Evolutionary conservation across 2,113 vertebrate species (phyloP), one percentile per base, ranked within the genome.

Genomic region (Beaufortia kweichowensis): DNA sequence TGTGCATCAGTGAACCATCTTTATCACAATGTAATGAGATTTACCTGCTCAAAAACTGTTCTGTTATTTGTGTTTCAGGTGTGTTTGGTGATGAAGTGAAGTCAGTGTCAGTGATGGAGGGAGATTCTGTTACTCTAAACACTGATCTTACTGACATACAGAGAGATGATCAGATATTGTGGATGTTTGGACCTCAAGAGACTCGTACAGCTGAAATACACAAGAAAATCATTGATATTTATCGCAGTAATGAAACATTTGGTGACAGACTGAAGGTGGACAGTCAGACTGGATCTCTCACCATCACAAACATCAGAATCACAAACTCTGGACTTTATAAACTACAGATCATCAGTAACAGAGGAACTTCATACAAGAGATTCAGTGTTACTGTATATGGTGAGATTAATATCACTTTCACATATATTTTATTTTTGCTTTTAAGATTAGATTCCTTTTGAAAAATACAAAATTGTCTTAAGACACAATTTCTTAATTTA

Each of bases 261-360:
- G 19, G 11, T 21, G 17, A 73, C 24, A 59, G 15, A 61, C 70
- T 73, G 19, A 9, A 60, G 39, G 0, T 61, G 11, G 24, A 73
- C 26, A 15, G 0, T 60, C 15, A 31, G 3, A 73, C 70, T 61
- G 70, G 24, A 73, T 60, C 70, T 61, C 56, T 73, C 35, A 73
- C 10, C 39, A 48, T 73, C 70, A 73, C 15, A 48, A 59, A 73
- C 70, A 61, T 23, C 70, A 73, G 1, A 15, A 17, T 3, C 3
- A 19, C 19, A 31, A 4, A 61, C 56, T 8, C 70, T 60, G 70
- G 70, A 61, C 24, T 73, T 61, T 73, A 73, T 61, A 73, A 73
- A 73, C 24, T 9, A 61, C 0, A 0, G 0, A 31, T 73, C 23
- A 0, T 0, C 9, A 61, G 24, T 1, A 0, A 23, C 9, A 15